Evolutionary conservation across 1,140 invertebrate genomes (phyloP), one percentile per base, ranked within the genome.

Genomic region (Diorhabda carinulata): DNA sequence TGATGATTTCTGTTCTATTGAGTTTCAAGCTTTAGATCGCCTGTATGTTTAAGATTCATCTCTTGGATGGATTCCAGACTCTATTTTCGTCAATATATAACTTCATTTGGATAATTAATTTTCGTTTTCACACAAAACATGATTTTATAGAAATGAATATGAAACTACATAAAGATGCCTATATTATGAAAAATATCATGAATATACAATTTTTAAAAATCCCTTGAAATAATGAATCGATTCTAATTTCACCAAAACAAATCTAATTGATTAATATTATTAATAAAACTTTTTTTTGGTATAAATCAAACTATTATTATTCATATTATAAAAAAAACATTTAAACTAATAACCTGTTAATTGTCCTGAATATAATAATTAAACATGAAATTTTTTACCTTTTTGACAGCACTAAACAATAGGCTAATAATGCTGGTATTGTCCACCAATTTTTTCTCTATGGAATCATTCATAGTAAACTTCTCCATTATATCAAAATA

Each of bases 371-470:
- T n/a, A 56, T 56, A 7, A 7, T 56, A 56, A 6, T 7, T 56
- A 1, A 56, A 56, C 6, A 7, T n/a, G 6, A 56, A 6, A 56
- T n/a, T 70, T 43, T 67, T 78, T 64, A 85, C 81, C 74, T 85
- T 85, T 70, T 85, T 85, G n/a, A 78, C 76, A 44, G 82, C 72
- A 59, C 80, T 76, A 52, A 81, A 82, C 8, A 83, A 61, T 2
- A 83, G 60, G 8, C 80, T 79, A 58, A 83, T 77, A 66, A 84
- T 82, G 70, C 78, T 78, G 59, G 77, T 77, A 52, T 80, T 80
- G 10, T 56, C 67, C 2, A 72, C 52, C 4, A 45, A 70, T 73
- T 60, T 71, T 64, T 71, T 73, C n/a, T 70, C 68, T 45, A 67
- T 60, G 10, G 9, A 43, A 60, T 57, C 57, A 61, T 57, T 65